Evolutionary conservation across 2,113 vertebrate species (phyloP), one percentile per base, ranked within the genome.

Genomic region (Ivindomyrus marchei): DNA sequence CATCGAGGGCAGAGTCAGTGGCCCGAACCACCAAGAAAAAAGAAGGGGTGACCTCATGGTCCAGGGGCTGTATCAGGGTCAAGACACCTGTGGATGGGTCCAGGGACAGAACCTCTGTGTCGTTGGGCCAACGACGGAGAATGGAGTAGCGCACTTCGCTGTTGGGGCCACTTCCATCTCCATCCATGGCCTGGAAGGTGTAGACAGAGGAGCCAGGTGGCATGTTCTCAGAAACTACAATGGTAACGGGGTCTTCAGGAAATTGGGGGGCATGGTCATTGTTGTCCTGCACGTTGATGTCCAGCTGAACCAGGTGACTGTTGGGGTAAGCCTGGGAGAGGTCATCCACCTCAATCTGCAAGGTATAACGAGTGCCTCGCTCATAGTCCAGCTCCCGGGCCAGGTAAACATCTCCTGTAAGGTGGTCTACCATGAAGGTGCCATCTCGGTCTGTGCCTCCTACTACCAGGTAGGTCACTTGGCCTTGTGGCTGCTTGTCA

Each of bases 211-310:
- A 93, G 1, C 97, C 97, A 0, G 95, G 94, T 19, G 95, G 95
- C 0, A 94, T 93, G 11, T 97, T 97, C 94, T 99, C 98, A 0
- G 96, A 94, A 47, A 99, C 94, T 89, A 98, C 98, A 0, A 99
- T 94, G 7, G 97, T 98, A 62, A 99, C 89, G 0, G 98, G 98
- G 88, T 99, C 98, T n/a, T 98, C 97, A 0, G 96, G 95, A 90
- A 99, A 99, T 91, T 94, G 91, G 0, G 98, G 98, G 0, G 96
- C 92, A 11, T 99, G 97, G 92, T 99, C 98, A 0, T 99, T 99
- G 92, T 96, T 96, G 92, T 99, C 98, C 93, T 98, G 97, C 49
- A 99, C 97, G 0, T 95, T 93, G 93, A 99, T 97, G 45, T 98
- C 97, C 9, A 99, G 96, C 80, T 97, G 94, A 90, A 99, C 93